Conservation (phyloP, 2,888 invertebrate genomes). For the Schizaphis graminum region DNA sequence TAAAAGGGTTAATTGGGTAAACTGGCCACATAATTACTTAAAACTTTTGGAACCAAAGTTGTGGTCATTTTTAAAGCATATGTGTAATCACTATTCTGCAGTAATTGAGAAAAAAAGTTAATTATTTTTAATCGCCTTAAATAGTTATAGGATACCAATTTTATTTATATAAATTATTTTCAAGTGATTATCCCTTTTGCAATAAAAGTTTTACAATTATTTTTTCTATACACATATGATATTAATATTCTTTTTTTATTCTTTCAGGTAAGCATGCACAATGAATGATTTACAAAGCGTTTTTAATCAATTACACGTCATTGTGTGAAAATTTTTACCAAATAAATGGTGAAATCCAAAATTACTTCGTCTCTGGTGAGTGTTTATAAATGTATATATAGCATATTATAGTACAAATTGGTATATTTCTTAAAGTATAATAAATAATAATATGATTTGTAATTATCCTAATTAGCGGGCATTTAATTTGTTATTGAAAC, state of each 20-base stretch:
- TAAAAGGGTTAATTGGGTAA: constrained; percentile 30
- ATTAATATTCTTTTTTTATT: background rate
- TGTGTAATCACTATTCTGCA: background rate
- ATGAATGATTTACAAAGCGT: background rate
- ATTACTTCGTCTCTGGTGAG: background rate
- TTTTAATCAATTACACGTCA: background rate
- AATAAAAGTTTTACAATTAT: background rate
- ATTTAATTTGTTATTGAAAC: background rate
- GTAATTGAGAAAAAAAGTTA: background rate
- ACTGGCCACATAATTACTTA: constrained; percentile 18
- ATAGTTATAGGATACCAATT: background rate
- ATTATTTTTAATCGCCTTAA: constrained; percentile 13
- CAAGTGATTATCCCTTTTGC: background rate
- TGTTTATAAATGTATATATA: background rate
- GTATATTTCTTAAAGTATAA: background rate
- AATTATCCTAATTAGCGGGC: background rate
- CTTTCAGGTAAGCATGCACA: background rate
- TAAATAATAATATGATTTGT: background rate
- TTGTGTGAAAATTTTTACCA: background rate
- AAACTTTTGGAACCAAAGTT: constrained; percentile 3
- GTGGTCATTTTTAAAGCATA: constrained; percentile 4
- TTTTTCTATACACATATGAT: background rate
- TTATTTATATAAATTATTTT: background rate
- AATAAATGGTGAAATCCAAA: background rate
- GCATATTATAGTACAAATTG: no score